Base-by-base conservation (phyloP, 1,140 invertebrate species). In the Magallana angulata region DNA sequence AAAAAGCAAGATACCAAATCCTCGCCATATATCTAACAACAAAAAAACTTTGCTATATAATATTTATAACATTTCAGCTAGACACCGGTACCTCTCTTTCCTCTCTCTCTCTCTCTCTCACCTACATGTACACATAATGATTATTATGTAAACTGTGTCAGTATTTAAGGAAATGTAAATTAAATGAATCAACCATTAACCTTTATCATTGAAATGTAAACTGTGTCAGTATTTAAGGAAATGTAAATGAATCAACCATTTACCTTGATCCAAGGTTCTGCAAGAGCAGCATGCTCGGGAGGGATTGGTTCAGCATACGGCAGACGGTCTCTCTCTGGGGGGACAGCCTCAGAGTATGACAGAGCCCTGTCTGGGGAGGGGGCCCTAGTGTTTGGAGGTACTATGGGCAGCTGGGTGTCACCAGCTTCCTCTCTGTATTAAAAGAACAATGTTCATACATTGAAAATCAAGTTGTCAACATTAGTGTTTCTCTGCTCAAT, bases 1-100 rank as follows among this genome's bases (percentile, higher is more conserved):
- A 95, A 95, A 57, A 95, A 91, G 87, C 94, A 95, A 6, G 91
- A 91, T 3, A 95, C 93, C 0, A 95, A 89, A 30, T 95, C 95
- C 71, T 94, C 92, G 18, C 95, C 95, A 71, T 95, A 91, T 56
- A 95, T 91, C 92, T 95, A 89, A 80, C 89, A 62, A 76, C 24
- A 68, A 76, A 30, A 4, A 30, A 8, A 76, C 7, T 16, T 1
- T 64, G 36, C 36, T 48, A 48, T 48, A 48, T 4, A 48, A 48
- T 48, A 48, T 48, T 48, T 48, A 48, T 4, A 48, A 48, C 36
- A 48, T 48, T 48, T 5, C 36, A 48, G 36, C 36, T 1, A 5
- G 36, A 48, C 5, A 48, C 36, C 24, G 1, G 24, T 48, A 2
- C 5, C 36, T 48, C 36, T 48, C 36, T 48, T 1, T 48, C 36